A percentile compares a stretch with the other conserved stretches of the same genome.
Evolutionary conservation across 2,797 vertebrate genomes (phyloP).

Genomic region (Lepus townsendii): DNA sequence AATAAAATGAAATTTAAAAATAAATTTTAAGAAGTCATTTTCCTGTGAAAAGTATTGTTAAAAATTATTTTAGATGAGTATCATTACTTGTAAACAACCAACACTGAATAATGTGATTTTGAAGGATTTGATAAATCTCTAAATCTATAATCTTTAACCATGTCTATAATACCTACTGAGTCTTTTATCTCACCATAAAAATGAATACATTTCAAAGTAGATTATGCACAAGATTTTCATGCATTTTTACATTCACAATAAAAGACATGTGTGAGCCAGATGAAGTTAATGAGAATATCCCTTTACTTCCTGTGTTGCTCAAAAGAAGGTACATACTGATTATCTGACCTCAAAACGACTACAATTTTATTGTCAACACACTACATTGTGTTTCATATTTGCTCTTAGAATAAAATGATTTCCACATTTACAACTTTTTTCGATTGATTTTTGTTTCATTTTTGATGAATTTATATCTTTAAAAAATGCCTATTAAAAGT

Average conservation of each 20-base stretch:
- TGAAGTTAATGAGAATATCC: slow-evolving; percentile 51
- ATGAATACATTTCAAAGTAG: slow-evolving; percentile 51
- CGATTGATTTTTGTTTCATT: slow-evolving; percentile 48
- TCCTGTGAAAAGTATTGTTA: background rate
- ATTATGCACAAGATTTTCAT: slow-evolving; percentile 64
- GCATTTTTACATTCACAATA: slow-evolving; percentile 49
- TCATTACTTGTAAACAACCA: background rate
- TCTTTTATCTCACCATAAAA: slow-evolving; percentile 56
- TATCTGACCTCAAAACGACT: slow-evolving; percentile 60
- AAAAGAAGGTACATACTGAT: slow-evolving; percentile 68
- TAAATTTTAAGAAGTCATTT: background rate
- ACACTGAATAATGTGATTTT: slow-evolving; percentile 8
- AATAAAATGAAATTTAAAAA: slow-evolving; percentile 34
- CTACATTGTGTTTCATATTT: slow-evolving; percentile 56
- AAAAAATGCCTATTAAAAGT: slow-evolving; percentile 31
- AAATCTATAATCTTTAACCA: slow-evolving; percentile 32
- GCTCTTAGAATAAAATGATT: slow-evolving; percentile 8
- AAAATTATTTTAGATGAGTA: slow-evolving; percentile 18
- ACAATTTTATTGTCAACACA: slow-evolving; percentile 18
- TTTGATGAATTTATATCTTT: slow-evolving; percentile 34
- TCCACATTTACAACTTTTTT: slow-evolving; percentile 56
- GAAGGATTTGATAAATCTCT: slow-evolving; percentile 28
- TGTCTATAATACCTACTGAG: background rate
- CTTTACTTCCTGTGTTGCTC: slow-evolving; percentile 69
- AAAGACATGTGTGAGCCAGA: slow-evolving; percentile 76